Conservation (phyloP, 2,113 vertebrate genomes). For the Opisthocomus hoazin region DNA sequence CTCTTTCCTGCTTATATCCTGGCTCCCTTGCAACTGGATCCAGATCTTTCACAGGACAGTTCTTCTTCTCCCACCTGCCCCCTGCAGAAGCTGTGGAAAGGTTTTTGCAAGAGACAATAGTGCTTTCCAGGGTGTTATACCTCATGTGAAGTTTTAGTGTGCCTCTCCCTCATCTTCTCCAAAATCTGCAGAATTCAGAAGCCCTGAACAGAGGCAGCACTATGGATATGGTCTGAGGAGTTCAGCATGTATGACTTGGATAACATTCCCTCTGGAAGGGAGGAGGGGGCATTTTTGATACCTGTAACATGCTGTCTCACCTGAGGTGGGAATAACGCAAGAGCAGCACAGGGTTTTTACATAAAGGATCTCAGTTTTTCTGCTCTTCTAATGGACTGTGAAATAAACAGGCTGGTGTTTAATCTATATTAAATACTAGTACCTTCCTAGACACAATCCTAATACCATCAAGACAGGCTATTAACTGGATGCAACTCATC, state of each 20-base stretch:
- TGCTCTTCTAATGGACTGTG: neutral
- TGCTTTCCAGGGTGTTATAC: neutral
- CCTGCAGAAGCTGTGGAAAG: neutral
- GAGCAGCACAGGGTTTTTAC: fast-evolving
- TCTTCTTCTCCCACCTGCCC: neutral
- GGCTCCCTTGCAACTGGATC: neutral
- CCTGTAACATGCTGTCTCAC: neutral
- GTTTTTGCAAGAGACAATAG: neutral
- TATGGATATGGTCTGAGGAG: neutral
- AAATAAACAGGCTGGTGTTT: neutral
- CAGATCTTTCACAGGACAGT: neutral
- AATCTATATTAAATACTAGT: neutral
- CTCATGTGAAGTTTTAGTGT: neutral
- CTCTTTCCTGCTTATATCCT: neutral
- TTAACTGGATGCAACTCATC: neutral
- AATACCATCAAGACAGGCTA: neutral
- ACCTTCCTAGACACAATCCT: neutral
- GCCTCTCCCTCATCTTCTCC: neutral
- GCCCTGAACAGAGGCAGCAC: neutral
- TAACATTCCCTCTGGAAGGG: neutral
- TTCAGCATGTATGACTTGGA: neutral
- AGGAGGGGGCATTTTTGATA: neutral
- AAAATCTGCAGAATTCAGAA: neutral
- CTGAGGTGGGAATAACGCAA: neutral
- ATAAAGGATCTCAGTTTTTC: neutral